Conservation (phyloP, 2,888 invertebrate species). For the Caenorhabditis sulstoni region DNA sequence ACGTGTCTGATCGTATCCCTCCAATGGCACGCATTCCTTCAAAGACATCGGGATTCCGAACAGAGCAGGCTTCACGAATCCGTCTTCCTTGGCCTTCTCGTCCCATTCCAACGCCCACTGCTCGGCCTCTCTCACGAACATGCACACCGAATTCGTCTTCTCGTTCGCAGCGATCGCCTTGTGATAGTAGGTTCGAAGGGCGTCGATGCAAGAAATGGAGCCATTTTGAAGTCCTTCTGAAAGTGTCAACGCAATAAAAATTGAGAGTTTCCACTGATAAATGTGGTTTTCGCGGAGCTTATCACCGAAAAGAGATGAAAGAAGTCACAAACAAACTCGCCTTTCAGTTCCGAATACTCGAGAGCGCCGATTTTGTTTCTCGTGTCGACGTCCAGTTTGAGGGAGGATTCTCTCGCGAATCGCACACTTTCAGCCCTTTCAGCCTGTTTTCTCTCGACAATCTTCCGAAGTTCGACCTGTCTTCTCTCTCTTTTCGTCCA, state of each 20-base stretch:
- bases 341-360: conserved; percentile 62
- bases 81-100: conserved; percentile 59
- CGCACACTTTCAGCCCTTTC: conserved; percentile 66
- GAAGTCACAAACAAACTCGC: conserved; percentile 28
- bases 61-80: conserved; percentile 70
- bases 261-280: conserved; percentile 6
- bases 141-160: conserved; percentile 73
- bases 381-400: conserved; percentile 47
- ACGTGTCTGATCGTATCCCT: conserved; percentile 74
- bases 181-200: conserved; percentile 66
- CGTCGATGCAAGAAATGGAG: conserved; percentile 64
- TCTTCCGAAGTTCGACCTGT: conserved; percentile 60
- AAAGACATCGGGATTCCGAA: conserved; percentile 78
- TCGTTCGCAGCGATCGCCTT: conserved; percentile 70
- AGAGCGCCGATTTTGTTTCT: conserved; percentile 60
- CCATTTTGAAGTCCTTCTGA: conserved; percentile 69
- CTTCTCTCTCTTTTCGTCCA: conserved; percentile 54
- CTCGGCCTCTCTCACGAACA: conserved; percentile 74
- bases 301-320: conserved; percentile 11
- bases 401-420: conserved; percentile 55
- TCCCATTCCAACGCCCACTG: conserved; percentile 72
- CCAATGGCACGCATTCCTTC: conserved; percentile 73
- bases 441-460: conserved; percentile 52
- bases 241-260: conserved; percentile 47
- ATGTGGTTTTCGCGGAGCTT: neutral